Percentiles rank a stretch among this genome's conserved stretches.
Conservation (phyloP, 2,888 invertebrate species). For the Hyalella azteca region DNA sequence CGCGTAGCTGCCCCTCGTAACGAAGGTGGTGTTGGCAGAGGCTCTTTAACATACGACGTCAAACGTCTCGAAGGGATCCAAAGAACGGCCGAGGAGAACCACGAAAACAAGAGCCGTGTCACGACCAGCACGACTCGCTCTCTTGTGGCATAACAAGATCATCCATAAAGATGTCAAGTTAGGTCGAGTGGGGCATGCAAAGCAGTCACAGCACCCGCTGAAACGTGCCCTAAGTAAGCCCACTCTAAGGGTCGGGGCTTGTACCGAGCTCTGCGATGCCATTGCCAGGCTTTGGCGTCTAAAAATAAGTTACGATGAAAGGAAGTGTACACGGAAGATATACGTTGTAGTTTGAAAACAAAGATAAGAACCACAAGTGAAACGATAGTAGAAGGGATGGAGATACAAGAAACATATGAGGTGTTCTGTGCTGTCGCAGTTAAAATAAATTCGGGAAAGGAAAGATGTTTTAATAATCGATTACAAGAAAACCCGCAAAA, state of each 20-base stretch:
- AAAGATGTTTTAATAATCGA: too few relatives aligned
- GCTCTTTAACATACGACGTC: background rate
- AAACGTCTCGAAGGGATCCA: background rate
- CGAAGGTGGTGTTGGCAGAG: too few relatives aligned
- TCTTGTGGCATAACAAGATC: slow-evolving; percentile 26
- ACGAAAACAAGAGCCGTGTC: slow-evolving; percentile 21
- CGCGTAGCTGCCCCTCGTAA: too few relatives aligned
- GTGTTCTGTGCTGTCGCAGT: too few relatives aligned
- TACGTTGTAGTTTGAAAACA: background rate
- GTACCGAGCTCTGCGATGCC: background rate
- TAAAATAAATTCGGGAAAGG: too few relatives aligned
- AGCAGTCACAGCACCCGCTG: background rate
- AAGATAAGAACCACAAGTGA: background rate
- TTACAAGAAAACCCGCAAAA: too few relatives aligned
- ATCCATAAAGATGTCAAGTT: slow-evolving; percentile 35
- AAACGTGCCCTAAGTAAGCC: slow-evolving; percentile 9
- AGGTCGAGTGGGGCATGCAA: slow-evolving; percentile 14
- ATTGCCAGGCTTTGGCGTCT: background rate
- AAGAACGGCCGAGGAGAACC: background rate
- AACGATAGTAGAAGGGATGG: too few relatives aligned
- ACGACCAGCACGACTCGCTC: background rate
- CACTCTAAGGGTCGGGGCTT: background rate
- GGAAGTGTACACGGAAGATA: background rate
- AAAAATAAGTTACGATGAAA: background rate
- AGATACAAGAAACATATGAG: too few relatives aligned